Percentiles rank a stretch among this genome's conserved stretches.
phyloP scores from a whole-genome alignment of 2,888 invertebrate species.

The Podabrus alpinus region DNA sequence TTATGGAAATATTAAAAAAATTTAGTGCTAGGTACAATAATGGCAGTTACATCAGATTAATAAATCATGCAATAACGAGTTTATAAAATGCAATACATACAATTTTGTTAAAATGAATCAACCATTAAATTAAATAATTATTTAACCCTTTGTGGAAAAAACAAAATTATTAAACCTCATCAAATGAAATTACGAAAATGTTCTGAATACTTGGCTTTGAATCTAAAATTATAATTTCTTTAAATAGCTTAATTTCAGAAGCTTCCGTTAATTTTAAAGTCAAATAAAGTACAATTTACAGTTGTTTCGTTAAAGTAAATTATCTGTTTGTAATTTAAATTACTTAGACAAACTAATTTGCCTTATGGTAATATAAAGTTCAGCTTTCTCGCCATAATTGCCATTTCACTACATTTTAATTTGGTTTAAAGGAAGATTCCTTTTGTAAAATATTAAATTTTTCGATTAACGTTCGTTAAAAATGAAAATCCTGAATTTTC shows the following conservation, averaged over 20 bases:
- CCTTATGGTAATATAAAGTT: neutral
- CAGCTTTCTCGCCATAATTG: neutral
- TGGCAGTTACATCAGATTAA: too few species aligned
- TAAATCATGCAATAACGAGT: neutral
- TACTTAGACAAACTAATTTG: constrained; percentile 20
- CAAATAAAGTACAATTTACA: constrained; percentile 19
- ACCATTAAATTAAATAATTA: neutral
- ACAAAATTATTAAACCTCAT: neutral
- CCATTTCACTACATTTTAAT: neutral
- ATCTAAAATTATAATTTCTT: neutral
- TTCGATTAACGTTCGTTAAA: neutral
- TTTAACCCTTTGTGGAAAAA: neutral
- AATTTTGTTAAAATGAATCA: neutral
- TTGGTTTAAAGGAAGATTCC: neutral
- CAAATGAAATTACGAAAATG: neutral
- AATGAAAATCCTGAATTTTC: neutral
- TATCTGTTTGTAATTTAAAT: constrained; percentile 27
- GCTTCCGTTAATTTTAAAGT: constrained; percentile 6
- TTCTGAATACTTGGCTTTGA: neutral
- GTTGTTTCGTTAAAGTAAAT: constrained; percentile 14
- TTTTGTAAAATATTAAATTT: neutral
- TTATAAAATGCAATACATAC: neutral
- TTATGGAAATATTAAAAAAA: too few species aligned
- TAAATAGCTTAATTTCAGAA: neutral
- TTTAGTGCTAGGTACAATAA: too few species aligned